These are phyloP conservation scores for Eremobia ochroleuca DNA, from an alignment of 2,888 invertebrate species.

Conservation along the genomic window DNA sequence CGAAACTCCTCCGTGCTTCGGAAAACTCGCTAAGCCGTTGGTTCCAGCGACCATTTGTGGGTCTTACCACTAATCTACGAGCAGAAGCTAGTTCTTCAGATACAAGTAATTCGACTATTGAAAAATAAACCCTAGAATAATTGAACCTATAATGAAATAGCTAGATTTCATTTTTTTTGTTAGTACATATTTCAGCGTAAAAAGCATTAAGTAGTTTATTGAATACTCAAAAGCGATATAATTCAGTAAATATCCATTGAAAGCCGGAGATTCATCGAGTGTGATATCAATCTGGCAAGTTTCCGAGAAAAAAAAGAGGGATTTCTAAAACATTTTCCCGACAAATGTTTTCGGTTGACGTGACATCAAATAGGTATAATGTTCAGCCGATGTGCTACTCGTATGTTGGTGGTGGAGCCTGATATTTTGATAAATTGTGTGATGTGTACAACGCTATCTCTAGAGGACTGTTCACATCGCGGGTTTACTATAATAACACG, in stretches of 20 bases:
- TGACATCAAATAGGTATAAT: neutral
- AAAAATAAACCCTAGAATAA: neutral
- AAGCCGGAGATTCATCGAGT: neutral
- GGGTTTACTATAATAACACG: neutral
- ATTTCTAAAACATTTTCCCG: constrained; percentile 6
- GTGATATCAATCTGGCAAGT: constrained; percentile 10
- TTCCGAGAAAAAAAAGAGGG: constrained; percentile 7
- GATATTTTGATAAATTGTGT: neutral
- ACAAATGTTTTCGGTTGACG: constrained; percentile 2
- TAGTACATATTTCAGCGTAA: neutral
- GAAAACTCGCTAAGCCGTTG: too few species aligned
- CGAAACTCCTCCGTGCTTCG: too few species aligned
- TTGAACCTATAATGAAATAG: too few species aligned
- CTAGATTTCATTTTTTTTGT: neutral
- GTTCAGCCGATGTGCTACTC: constrained; percentile 7
- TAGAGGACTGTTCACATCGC: neutral
- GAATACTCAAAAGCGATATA: constrained; percentile 16
- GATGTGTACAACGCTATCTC: neutral
- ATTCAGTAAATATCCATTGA: constrained; percentile 15
- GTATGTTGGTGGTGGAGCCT: neutral
- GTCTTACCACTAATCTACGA: too few species aligned
- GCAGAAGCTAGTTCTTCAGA: too few species aligned
- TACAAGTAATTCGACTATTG: too few species aligned
- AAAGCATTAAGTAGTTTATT: neutral
- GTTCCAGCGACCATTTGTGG: too few species aligned